phyloP scores from a whole-genome alignment of 1,140 invertebrate species.

The Apis dorsata region DNA sequence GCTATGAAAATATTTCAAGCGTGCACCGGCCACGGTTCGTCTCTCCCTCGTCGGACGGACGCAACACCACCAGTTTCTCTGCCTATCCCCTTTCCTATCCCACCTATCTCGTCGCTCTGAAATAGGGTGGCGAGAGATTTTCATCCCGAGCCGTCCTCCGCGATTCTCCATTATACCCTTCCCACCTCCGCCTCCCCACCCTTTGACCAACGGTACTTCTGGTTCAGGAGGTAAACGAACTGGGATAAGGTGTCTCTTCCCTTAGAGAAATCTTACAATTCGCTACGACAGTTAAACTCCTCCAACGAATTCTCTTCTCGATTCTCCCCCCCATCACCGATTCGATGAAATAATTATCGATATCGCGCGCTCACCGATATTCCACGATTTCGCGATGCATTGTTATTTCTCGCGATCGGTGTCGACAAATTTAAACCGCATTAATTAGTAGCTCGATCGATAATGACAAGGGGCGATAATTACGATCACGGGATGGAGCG shows the following conservation, averaged over 20 bases:
- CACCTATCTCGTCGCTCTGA: background rate
- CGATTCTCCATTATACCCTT: slow-evolving; percentile 49
- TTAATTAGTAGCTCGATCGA: slow-evolving; percentile 41
- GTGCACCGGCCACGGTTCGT: slow-evolving; percentile 18
- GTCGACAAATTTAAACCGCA: slow-evolving; percentile 39
- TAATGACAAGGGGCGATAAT: slow-evolving; percentile 47
- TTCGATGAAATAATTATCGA: background rate
- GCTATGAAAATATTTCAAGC: slow-evolving; percentile 44
- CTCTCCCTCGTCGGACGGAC: slow-evolving; percentile 6
- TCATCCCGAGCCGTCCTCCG: slow-evolving; percentile 21
- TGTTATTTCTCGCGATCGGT: slow-evolving; percentile 30
- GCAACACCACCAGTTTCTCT: background rate
- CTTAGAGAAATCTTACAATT: slow-evolving; percentile 38
- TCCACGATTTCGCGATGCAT: background rate
- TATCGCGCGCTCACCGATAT: background rate
- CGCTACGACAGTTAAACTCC: slow-evolving; percentile 6
- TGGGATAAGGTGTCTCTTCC: slow-evolving; percentile 28
- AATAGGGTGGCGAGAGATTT: slow-evolving; percentile 26
- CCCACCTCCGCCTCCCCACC: background rate
- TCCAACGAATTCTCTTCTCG: too few species aligned
- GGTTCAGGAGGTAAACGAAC: slow-evolving; percentile 48
- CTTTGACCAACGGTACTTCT: slow-evolving; percentile 37
- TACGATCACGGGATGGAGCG: slow-evolving; percentile 19
- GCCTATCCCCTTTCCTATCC: background rate
- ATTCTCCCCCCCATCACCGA: too few species aligned